Conservation (phyloP, 2,888 invertebrate genomes). For the Steinernema carpocapsae region DNA sequence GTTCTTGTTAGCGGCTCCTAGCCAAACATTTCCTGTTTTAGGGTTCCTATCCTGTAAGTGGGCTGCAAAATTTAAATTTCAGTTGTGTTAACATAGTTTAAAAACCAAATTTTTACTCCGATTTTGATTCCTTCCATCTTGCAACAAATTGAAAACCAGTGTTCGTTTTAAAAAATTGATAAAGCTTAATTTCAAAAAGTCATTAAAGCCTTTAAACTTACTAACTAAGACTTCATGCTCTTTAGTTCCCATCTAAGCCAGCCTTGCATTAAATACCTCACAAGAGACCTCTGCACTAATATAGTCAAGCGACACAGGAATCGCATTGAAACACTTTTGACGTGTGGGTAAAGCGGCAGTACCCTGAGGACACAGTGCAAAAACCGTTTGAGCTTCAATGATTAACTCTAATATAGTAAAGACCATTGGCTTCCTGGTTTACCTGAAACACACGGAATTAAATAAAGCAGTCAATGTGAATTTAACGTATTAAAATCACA, state of each 20-base stretch:
- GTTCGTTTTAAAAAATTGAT: too few relatives aligned
- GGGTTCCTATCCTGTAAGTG: not conserved
- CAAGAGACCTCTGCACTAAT: not conserved
- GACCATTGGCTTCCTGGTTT: too few relatives aligned
- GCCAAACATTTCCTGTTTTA: constrained; percentile 1
- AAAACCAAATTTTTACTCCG: too few relatives aligned
- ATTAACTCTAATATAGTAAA: too few relatives aligned
- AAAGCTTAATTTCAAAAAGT: not conserved
- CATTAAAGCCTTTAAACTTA: not conserved
- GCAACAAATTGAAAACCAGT: too few relatives aligned
- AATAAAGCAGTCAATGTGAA: too few relatives aligned
- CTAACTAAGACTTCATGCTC: not conserved
- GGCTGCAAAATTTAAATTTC: too few relatives aligned
- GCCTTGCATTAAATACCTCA: not conserved
- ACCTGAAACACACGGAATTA: too few relatives aligned
- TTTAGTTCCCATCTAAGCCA: not conserved
- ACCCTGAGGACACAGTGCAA: not conserved
- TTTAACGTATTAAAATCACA: too few relatives aligned
- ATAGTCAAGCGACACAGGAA: not conserved
- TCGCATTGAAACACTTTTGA: constrained; percentile 12
- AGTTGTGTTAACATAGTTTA: too few relatives aligned
- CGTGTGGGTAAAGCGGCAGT: not conserved
- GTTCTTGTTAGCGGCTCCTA: constrained; percentile 5
- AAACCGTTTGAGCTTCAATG: not conserved
- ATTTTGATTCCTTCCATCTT: too few relatives aligned